Evolutionary conservation across 1,140 invertebrate species (phyloP).

Genomic region (Ceratosolen fusciceps): DNA sequence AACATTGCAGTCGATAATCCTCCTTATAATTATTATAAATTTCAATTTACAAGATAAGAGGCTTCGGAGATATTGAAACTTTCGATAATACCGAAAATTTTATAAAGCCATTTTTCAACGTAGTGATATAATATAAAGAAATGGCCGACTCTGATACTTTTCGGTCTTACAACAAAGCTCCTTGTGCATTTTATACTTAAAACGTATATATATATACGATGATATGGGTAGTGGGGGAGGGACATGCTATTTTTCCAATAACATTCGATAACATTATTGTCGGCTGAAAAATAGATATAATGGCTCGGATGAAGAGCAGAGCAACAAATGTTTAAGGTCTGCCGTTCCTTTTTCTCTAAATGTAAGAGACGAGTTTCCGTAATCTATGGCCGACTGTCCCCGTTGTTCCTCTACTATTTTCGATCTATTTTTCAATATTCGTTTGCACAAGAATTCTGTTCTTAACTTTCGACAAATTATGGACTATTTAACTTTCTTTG

Average conservation of each 20-base stretch:
- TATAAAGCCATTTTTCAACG: too few species aligned
- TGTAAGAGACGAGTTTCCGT: conserved; percentile 13
- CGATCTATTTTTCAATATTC: neutral
- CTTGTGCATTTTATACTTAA: neutral
- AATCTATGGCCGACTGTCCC: conserved; percentile 11
- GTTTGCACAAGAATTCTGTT: neutral
- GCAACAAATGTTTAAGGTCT: conserved; percentile 27
- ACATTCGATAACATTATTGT: conserved; percentile 25
- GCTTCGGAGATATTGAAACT: too few species aligned
- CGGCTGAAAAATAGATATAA: conserved; percentile 22
- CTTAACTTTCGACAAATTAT: too few species aligned
- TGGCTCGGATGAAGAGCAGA: neutral
- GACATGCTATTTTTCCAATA: neutral
- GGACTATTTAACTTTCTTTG: too few species aligned
- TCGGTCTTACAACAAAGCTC: neutral
- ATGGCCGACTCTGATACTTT: neutral
- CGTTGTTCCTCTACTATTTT: too few species aligned
- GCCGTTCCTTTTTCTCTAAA: conserved; percentile 11
- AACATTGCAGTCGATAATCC: too few species aligned
- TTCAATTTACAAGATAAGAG: too few species aligned
- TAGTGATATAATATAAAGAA: too few species aligned
- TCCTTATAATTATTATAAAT: too few species aligned
- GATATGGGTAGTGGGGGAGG: neutral
- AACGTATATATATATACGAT: too few species aligned
- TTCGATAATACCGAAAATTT: too few species aligned